Evolutionary conservation across 2,797 vertebrate genomes (phyloP).

Genomic region (Xiphorhynchus erythropygius): DNA sequence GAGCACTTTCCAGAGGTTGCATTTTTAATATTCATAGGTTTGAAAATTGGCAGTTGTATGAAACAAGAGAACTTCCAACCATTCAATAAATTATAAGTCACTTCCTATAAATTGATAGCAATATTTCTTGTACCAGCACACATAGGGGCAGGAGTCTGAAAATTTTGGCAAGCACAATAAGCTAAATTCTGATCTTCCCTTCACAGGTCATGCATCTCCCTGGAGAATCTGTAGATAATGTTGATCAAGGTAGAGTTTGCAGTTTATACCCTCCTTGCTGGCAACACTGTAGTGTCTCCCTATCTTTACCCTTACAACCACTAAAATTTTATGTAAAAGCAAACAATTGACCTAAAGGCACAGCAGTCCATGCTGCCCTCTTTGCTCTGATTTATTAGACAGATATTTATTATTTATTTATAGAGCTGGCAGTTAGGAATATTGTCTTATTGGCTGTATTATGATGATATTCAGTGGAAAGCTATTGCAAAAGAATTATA

Average conservation of each 20-base stretch:
- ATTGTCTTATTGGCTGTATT: neutral
- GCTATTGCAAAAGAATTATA: neutral
- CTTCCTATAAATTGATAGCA: neutral
- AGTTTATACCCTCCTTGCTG: neutral
- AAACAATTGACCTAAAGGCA: neutral
- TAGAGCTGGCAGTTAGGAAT: neutral
- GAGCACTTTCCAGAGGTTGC: neutral
- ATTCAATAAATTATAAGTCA: neutral
- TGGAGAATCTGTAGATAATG: neutral
- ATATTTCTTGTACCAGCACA: neutral
- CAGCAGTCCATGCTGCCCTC: neutral
- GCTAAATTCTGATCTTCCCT: neutral
- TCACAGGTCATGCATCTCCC: neutral
- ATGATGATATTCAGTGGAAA: neutral
- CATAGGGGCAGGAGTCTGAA: neutral
- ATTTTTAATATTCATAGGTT: neutral
- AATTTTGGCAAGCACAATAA: neutral
- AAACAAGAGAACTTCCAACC: neutral
- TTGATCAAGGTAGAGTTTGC: neutral
- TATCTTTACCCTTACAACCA: neutral
- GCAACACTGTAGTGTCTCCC: neutral
- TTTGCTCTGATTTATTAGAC: neutral
- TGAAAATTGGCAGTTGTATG: neutral
- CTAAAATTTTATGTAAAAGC: neutral
- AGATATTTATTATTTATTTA: neutral